Conservation (phyloP, 2,888 invertebrate species). For the Maniola hyperantus region DNA sequence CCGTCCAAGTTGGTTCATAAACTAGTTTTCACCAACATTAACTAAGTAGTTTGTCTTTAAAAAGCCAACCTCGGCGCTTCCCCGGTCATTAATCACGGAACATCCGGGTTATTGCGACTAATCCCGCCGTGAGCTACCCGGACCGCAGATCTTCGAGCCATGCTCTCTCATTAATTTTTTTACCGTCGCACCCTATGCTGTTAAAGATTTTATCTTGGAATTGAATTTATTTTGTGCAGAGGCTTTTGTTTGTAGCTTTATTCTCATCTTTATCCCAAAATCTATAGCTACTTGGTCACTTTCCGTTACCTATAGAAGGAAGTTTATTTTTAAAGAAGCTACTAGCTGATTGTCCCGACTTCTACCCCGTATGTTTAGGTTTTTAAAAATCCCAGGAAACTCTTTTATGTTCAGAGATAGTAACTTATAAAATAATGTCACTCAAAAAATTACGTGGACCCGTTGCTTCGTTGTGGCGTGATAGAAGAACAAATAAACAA, state of each 20-base stretch:
- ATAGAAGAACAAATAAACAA: too few species aligned
- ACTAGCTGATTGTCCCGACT: too few species aligned
- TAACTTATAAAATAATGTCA: too few species aligned
- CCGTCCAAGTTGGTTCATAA: conserved; percentile 13
- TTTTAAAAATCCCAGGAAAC: too few species aligned
- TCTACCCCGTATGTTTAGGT: too few species aligned
- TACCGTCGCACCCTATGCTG: conserved; percentile 6
- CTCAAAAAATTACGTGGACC: too few species aligned
- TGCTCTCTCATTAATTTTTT: conserved; percentile 28
- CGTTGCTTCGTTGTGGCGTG: too few species aligned
- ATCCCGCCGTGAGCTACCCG: conserved; percentile 27
- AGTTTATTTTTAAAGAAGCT: too few species aligned
- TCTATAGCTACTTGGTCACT: background rate
- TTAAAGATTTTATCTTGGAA: conserved; percentile 17
- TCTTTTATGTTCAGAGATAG: too few species aligned
- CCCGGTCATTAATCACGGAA: conserved; percentile 36
- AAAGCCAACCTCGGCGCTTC: conserved; percentile 32
- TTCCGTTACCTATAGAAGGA: too few species aligned
- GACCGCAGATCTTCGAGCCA: conserved; percentile 21
- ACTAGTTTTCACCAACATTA: conserved; percentile 23
- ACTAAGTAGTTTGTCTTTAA: conserved; percentile 31
- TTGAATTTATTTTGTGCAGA: conserved; percentile 14
- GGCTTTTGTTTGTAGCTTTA: background rate
- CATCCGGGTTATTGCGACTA: conserved; percentile 35
- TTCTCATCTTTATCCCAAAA: background rate